Conservation (phyloP, 2,888 invertebrate genomes). For the Melangyna quadrimaculata region DNA sequence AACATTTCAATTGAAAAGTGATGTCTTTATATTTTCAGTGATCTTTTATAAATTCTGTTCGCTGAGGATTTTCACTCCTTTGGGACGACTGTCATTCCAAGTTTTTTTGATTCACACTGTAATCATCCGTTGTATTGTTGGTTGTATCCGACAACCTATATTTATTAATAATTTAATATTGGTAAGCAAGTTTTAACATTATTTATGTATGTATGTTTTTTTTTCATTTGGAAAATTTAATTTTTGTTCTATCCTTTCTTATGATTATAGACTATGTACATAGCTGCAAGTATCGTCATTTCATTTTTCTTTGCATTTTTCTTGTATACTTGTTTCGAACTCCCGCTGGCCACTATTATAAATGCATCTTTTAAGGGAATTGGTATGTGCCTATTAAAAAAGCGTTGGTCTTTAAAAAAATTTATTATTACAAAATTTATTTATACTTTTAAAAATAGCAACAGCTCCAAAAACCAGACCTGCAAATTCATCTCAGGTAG, state of each 20-base stretch:
- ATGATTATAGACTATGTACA: conserved; percentile 7
- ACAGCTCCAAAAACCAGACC: background rate
- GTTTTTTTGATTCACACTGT: conserved; percentile 77
- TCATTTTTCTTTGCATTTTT: conserved; percentile 31
- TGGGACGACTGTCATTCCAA: conserved; percentile 78
- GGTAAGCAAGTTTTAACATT: conserved; percentile 73
- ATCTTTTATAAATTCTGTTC: conserved; percentile 74
- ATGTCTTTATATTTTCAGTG: conserved; percentile 69
- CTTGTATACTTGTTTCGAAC: conserved; percentile 19
- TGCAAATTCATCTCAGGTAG: background rate
- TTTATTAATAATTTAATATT: conserved; percentile 74
- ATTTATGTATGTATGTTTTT: too few relatives aligned
- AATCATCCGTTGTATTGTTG: conserved; percentile 73
- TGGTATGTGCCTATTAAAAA: background rate
- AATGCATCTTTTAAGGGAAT: conserved; percentile 8
- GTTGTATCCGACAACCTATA: conserved; percentile 75
- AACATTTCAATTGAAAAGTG: background rate
- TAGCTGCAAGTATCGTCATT: background rate
- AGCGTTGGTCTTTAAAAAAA: too few relatives aligned
- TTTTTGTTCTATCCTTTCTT: background rate
- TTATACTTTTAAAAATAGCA: background rate
- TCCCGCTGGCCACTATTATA: conserved; percentile 12
- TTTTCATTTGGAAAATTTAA: background rate
- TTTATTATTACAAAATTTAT: background rate
- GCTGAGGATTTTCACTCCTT: conserved; percentile 74